Percentiles rank a stretch among this genome's conserved stretches.
Evolutionary conservation across 2,113 vertebrate genomes (phyloP).

Genomic region (Catharus bicknelli): DNA sequence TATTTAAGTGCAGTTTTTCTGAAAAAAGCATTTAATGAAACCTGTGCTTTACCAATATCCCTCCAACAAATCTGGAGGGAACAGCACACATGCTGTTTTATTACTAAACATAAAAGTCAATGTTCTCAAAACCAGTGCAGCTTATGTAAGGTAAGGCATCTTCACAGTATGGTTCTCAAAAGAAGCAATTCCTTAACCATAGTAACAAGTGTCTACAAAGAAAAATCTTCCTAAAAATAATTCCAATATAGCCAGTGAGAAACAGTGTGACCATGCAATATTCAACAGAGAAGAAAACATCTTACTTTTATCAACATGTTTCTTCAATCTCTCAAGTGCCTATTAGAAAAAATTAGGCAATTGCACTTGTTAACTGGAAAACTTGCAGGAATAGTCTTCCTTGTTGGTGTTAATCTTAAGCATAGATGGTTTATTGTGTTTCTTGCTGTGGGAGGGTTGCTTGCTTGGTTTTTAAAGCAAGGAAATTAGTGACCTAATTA

Average conservation of each 20-base stretch:
- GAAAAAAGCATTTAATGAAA: neutral
- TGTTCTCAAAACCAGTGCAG: neutral
- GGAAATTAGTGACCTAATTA: neutral
- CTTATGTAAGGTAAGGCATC: neutral
- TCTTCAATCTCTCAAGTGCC: neutral
- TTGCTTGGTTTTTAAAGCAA: neutral
- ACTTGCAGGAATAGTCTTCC: neutral
- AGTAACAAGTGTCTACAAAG: neutral
- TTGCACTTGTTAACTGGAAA: neutral
- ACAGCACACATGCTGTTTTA: neutral
- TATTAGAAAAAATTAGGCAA: neutral
- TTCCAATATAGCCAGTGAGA: neutral
- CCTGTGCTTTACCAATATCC: neutral
- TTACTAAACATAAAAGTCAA: neutral
- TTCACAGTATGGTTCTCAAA: neutral
- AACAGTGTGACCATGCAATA: neutral
- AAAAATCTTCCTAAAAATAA: neutral
- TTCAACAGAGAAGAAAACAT: neutral
- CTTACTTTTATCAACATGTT: neutral
- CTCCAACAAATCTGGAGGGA: neutral
- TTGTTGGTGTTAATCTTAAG: neutral
- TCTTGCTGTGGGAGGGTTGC: neutral
- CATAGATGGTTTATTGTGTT: neutral
- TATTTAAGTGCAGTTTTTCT: neutral
- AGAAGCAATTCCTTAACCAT: neutral